Evolutionary conservation across 2,113 vertebrate genomes (phyloP), one percentile per base, ranked within the genome.

Genomic region (Boulengeromyrus knoepffleri): DNA sequence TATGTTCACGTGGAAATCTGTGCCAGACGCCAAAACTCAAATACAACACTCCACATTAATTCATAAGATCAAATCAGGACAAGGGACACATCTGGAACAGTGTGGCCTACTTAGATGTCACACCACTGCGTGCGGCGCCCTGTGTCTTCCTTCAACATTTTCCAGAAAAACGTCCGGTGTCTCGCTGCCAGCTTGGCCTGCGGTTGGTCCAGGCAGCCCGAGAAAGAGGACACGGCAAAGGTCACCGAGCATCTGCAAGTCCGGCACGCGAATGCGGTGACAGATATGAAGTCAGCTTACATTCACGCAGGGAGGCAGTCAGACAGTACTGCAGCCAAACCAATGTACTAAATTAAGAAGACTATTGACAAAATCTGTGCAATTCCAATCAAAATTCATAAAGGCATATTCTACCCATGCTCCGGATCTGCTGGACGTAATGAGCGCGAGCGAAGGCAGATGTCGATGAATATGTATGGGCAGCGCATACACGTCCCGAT

Each of bases 391-490:
- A 49, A 85, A 49, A 52, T 31, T 87, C 39, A 47, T 87, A 53
- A 87, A 36, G 47, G 27, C 12, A 36, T 52, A 31, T 53, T 87
- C 46, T 87, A 15, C n/a, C n/a, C 24, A 4, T 31, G 85, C 47
- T 87, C 47, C 13, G 4, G 12, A 47, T 52, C 49, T 87, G 24
- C 24, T 52, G 45, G 49, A 52, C 85, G 6, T 87, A 53, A 52
- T 53, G 17, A 87, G 50, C 19, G 17, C 2, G 1, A 39, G n/a
- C 3, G 4, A 31, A 6, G 50, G 50, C 84, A 86, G 84, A 86
- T 86, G 84, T 53, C n/a, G 9, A 56, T 87, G 85, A 52, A 87
- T 87, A 87, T 87, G 85, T 2, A 87, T 87, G 12, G 50, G 27
- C 31, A 87, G 47, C n/a, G 2, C 0, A 17, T 4, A 15, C 27